Percentiles rank a stretch among this genome's conserved stretches.
Evolutionary conservation across 2,113 vertebrate species (phyloP).

Genomic region (Gnathonemus longibarbis): DNA sequence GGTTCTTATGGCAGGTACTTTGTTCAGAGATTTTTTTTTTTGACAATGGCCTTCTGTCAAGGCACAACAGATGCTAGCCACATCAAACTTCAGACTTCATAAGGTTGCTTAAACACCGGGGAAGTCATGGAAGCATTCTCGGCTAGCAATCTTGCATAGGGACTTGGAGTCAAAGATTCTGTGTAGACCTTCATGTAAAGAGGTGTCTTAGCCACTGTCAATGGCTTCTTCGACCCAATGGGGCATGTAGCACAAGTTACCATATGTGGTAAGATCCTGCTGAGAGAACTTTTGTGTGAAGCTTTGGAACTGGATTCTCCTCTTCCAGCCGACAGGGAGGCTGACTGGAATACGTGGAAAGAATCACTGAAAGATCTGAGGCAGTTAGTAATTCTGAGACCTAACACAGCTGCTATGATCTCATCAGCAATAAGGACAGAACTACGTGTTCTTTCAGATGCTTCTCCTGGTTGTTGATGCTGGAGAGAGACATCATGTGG

Average conservation of each 20-base stretch:
- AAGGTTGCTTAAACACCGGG: background rate
- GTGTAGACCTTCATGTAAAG: background rate
- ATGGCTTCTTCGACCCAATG: background rate
- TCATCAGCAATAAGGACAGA: background rate
- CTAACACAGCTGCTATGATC: background rate
- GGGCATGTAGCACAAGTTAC: background rate
- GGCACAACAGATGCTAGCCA: background rate
- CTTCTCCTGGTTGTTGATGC: background rate
- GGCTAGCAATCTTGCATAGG: background rate
- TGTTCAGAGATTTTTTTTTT: background rate
- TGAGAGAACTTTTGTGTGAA: background rate
- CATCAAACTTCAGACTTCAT: background rate
- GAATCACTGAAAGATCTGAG: background rate
- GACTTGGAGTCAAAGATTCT: background rate
- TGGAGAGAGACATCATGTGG: background rate
- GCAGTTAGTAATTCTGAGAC: background rate
- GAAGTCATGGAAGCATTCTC: slow-evolving; percentile 9
- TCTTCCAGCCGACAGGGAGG: background rate
- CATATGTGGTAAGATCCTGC: background rate
- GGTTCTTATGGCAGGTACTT: background rate
- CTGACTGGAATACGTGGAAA: background rate
- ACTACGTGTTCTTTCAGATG: background rate
- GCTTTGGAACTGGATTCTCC: background rate
- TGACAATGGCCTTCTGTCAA: background rate
- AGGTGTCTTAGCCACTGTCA: background rate